These are phyloP conservation scores for Bergia sp. DNA, from an alignment of 92 coral and sea anemone species.

Conservation along the genomic window DNA sequence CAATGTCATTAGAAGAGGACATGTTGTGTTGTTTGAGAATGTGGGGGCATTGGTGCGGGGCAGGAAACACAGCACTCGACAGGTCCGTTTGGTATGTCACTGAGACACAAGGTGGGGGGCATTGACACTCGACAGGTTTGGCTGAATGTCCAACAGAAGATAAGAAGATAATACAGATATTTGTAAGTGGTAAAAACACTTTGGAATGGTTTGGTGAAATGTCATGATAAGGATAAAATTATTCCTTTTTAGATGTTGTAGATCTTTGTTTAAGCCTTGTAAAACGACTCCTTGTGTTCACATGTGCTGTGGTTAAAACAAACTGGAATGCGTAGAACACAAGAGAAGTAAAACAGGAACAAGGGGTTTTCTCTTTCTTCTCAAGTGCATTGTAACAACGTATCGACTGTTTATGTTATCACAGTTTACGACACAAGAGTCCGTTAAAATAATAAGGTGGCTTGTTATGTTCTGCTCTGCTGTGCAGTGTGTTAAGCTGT, in stretches of 20 bases:
- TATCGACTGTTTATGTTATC: background rate
- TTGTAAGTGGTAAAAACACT: background rate
- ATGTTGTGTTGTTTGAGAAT: background rate
- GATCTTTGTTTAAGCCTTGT: too few species aligned
- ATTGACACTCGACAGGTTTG: background rate
- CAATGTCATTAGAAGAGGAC: background rate
- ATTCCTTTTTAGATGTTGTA: too few species aligned
- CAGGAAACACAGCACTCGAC: slow-evolving; percentile 10
- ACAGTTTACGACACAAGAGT: too few species aligned
- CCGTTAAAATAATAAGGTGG: too few species aligned
- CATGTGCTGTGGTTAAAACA: too few species aligned
- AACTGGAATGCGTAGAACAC: too few species aligned
- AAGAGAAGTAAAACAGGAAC: too few species aligned
- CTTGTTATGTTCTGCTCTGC: background rate
- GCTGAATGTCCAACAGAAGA: too few species aligned
- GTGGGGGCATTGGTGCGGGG: slow-evolving; percentile 2
- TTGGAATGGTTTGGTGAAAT: background rate
- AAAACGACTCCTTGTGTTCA: too few species aligned
- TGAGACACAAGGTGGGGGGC: slow-evolving; percentile 2
- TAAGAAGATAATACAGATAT: background rate
- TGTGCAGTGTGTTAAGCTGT: background rate
- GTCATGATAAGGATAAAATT: background rate
- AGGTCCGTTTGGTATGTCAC: background rate
- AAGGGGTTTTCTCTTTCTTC: too few species aligned
- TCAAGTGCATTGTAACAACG: background rate